Evolutionary conservation across 2,113 vertebrate species (phyloP), one percentile per base, ranked within the genome.

Genomic region (Pterocles gutturalis): DNA sequence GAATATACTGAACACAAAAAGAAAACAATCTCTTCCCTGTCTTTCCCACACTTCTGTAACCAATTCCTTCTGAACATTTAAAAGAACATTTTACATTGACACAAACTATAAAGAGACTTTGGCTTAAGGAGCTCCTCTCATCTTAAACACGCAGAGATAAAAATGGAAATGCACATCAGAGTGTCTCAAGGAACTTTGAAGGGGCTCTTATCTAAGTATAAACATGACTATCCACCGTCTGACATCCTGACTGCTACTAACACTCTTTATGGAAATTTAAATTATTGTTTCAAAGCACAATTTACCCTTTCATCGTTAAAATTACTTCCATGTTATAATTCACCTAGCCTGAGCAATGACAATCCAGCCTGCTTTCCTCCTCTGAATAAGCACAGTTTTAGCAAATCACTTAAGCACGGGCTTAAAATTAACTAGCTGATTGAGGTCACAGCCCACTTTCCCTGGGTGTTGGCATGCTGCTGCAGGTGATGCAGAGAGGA

Each of bases 371-470:
- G 38, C 64, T 89, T 94, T 60, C 82, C 80, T 95, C 61, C 83
- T 89, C 81, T 92, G 61, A 95, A 82, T 93, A 97, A 92, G 86
- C 81, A 90, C 49, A 69, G 73, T 95, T 96, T 75, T 80, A 85
- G 89, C 81, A 94, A 96, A 96, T 89, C 86, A 87, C 70, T 91
- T 87, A 90, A 93, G 95, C 85, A 90, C 0, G 0, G 34, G 95
- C 93, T 95, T 94, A 95, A 93, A 95, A 96, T 91, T 92, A 95
- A 95, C 80, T 91, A 92, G 94, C 89, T 96, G 94, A 93, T 96
- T 87, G 80, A 95, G 94, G 94, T 95, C 95, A 97, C 73, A 95
- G 95, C 91, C 96, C 91, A 93, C 81, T 95, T 95, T 92, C 87
- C 53, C 83, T 62, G 9, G n/a, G 55, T 0, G 0, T 78, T 91